phyloP scores from a whole-genome alignment of 2,113 vertebrate species.

The Esox niger region DNA sequence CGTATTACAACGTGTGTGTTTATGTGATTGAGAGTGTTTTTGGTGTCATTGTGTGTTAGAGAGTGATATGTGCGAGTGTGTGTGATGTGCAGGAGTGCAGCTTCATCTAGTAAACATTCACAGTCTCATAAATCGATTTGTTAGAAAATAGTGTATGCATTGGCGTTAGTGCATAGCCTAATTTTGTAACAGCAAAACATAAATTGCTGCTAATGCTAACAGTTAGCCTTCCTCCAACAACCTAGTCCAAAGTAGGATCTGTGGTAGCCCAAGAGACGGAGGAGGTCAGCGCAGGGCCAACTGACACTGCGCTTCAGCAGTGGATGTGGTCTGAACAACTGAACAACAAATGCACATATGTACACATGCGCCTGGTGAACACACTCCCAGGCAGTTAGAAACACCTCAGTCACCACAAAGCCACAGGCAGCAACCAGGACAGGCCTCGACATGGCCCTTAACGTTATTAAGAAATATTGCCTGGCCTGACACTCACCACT shows the following conservation, averaged over 20 bases:
- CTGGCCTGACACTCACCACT: neutral
- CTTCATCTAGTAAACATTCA: no score
- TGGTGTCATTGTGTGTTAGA: conserved; percentile 4
- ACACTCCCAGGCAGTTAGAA: conserved; percentile 5
- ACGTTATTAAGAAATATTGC: conserved; percentile 34
- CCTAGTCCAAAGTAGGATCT: conserved; percentile 28
- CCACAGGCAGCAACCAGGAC: conserved; percentile 37
- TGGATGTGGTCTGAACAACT: neutral
- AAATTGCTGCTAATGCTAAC: neutral
- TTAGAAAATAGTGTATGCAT: neutral
- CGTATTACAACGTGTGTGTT: neutral
- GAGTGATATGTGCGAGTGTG: neutral
- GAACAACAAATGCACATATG: neutral
- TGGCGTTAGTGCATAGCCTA: neutral
- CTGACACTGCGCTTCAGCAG: conserved; percentile 28
- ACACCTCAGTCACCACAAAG: conserved; percentile 8
- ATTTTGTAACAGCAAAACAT: no score
- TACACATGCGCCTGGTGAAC: conserved; percentile 8
- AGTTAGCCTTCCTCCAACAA: neutral
- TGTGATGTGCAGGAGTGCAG: neutral
- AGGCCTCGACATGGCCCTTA: conserved; percentile 24
- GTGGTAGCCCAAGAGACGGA: conserved; percentile 16
- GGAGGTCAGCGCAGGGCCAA: conserved; percentile 12
- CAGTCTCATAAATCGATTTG: neutral
- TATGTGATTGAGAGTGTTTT: neutral